A percentile compares a stretch with the other conserved stretches of the same genome.
These are phyloP conservation scores for Montipora capitata DNA, from an alignment of 92 coral and sea anemone species.

Conservation along the genomic window DNA sequence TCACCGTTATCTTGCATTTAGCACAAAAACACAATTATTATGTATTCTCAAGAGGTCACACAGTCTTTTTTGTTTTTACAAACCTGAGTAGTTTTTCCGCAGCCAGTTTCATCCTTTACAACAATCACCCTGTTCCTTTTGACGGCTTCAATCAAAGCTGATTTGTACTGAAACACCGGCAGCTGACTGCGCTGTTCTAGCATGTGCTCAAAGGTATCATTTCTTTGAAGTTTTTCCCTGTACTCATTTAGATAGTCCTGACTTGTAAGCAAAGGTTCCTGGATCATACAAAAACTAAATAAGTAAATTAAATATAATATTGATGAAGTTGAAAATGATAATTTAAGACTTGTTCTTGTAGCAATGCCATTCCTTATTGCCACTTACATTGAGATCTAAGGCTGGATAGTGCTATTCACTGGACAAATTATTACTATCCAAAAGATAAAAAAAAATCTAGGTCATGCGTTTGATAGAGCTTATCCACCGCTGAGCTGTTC, in stretches of 20 bases:
- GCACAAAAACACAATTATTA: too few relatives aligned
- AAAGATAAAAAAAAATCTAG: too few relatives aligned
- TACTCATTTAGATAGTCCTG: conserved; percentile 86
- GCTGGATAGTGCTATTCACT: too few relatives aligned
- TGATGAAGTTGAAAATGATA: too few relatives aligned
- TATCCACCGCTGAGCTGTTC: too few relatives aligned
- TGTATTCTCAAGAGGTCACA: background rate
- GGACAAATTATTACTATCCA: too few relatives aligned
- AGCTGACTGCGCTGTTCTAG: conserved; percentile 91
- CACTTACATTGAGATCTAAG: too few relatives aligned
- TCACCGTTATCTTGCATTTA: too few relatives aligned
- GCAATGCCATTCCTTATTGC: background rate
- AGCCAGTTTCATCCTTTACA: conserved; percentile 97
- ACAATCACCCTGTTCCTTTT: conserved; percentile 88
- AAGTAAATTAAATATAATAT: too few relatives aligned
- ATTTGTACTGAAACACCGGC: conserved; percentile 88
- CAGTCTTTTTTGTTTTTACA: background rate
- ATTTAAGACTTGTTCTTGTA: background rate
- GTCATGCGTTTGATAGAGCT: too few relatives aligned
- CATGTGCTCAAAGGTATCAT: conserved; percentile 77
- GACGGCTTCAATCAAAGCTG: conserved; percentile 68
- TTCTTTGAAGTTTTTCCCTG: conserved; percentile 72
- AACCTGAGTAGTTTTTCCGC: conserved; percentile 99
- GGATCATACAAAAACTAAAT: background rate
- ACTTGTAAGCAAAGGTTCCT: conserved; percentile 97